Evolutionary conservation across 2,113 vertebrate species (phyloP), one percentile per base, ranked within the genome.

Genomic region (Phocoena phocoena): DNA sequence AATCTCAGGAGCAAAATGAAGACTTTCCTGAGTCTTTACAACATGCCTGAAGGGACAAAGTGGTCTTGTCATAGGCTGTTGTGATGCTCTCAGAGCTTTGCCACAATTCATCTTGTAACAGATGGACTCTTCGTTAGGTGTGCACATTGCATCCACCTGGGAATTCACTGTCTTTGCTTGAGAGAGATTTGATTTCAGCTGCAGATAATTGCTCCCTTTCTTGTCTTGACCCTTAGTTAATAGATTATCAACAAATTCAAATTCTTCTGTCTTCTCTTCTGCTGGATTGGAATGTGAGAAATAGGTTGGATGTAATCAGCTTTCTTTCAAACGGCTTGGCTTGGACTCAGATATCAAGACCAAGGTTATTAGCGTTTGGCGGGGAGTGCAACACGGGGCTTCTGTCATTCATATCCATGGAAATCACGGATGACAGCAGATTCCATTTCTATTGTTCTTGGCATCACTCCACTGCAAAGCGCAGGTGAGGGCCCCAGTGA

Each of bases 141-240:
- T 71, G 92, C 73, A 28, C 62, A 33, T 94, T 13, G 73, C 67
- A 44, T 73, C 71, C 73, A 73, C 68, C 58, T 89, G 89, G 77
- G 96, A 93, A 87, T 87, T 93, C 80, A 31, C 89, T 53, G 55
- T 76, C 96, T 97, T 96, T 90, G 95, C 60, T 74, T 36, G 84
- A 95, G n/a, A n/a, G 28, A 95, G 96, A 94, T 97, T 93, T 88
- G 65, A 12, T 97, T 97, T 95, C 90, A 83, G 88, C 63, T 85
- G 60, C 74, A 97, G 93, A 93, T 97, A 98, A 98, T 98, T 96
- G 80, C 91, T 97, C 96, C 87, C 77, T 97, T 70, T 96, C 76
- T 82, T 96, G 70, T 55, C 70, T 55, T 87, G 95, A 90, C 77
- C 21, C 6, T 44, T 38, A 83, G 47, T 97, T 92, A 93, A 96